phyloP scores from a whole-genome alignment of 23 tunicate genomes.

The Styela clava region DNA sequence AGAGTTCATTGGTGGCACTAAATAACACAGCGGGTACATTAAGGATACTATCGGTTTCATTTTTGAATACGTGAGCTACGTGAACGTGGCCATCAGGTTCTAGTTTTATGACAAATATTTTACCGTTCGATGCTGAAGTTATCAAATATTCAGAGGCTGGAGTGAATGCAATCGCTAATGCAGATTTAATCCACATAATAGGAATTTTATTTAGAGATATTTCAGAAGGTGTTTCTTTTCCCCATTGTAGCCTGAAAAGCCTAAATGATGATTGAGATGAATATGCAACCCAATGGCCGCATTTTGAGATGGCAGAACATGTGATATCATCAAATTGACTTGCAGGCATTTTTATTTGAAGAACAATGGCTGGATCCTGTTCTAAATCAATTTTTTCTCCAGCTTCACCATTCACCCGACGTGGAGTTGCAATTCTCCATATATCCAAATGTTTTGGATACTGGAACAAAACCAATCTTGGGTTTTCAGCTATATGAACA shows the following conservation, averaged over 20 bases:
- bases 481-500: conserved; percentile 30
- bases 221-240: conserved; percentile 5
- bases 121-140: conserved; percentile 34
- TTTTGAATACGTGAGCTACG: conserved; percentile 16
- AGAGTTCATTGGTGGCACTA: not conserved
- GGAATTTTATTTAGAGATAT: not conserved
- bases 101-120: conserved; percentile 36
- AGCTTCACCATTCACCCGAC: not conserved
- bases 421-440: conserved; percentile 42
- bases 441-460: conserved; percentile 55
- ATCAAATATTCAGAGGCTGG: conserved; percentile 42
- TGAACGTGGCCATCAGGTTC: conserved; percentile 18
- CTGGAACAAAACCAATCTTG: conserved; percentile 43
- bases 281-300: conserved; percentile 79
- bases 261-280: conserved; percentile 45
- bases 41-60: not conserved
- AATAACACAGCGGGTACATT: not conserved
- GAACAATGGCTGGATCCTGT: conserved; percentile 38
- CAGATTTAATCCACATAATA: conserved; percentile 17
- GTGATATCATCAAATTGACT: conserved; percentile 23
- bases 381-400: conserved; percentile 26
- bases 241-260: conserved; percentile 27
- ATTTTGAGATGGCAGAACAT: conserved; percentile 41
- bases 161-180: conserved; percentile 36
- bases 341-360: conserved; percentile 35